These are phyloP conservation scores for Microctenopoma lineatum DNA, from an alignment of 2,797 vertebrate species.

Conservation along the genomic window DNA sequence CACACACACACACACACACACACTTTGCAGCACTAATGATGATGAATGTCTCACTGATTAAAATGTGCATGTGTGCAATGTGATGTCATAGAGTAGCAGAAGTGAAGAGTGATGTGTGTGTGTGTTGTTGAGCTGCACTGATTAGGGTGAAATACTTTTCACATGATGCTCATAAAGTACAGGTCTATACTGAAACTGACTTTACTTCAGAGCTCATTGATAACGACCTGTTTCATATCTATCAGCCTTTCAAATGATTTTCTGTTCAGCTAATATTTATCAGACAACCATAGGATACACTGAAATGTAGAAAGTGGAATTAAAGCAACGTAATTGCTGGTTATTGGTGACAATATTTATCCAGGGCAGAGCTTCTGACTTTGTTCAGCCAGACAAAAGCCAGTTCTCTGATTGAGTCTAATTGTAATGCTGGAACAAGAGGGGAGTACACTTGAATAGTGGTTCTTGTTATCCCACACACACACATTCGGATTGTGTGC, in stretches of 20 bases:
- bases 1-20: slow-evolving; percentile 13
- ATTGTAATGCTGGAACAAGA: slow-evolving; percentile 58
- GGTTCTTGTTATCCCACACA: slow-evolving; percentile 62
- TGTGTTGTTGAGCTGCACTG: slow-evolving; percentile 30
- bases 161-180: slow-evolving; percentile 28
- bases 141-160: slow-evolving; percentile 44
- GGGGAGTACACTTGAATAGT: slow-evolving; percentile 49
- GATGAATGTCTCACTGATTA: slow-evolving; percentile 41
- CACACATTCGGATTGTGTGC: slow-evolving; percentile 58
- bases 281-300: neutral
- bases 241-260: slow-evolving; percentile 1
- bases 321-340: slow-evolving; percentile 32
- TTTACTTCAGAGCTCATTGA: neutral
- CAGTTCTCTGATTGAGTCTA: slow-evolving; percentile 35
- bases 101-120: slow-evolving; percentile 24
- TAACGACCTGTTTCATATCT: neutral
- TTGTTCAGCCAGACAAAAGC: slow-evolving; percentile 29
- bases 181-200: slow-evolving; percentile 14
- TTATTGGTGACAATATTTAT: slow-evolving; percentile 29
- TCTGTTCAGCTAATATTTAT: slow-evolving; percentile 16
- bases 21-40: slow-evolving; percentile 19
- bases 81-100: neutral
- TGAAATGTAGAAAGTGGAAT: slow-evolving; percentile 23
- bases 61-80: slow-evolving; percentile 15
- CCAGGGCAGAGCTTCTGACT: slow-evolving; percentile 41